Evolutionary conservation across 2,113 vertebrate species (phyloP).

Genomic region (Mormoops blainvillei): DNA sequence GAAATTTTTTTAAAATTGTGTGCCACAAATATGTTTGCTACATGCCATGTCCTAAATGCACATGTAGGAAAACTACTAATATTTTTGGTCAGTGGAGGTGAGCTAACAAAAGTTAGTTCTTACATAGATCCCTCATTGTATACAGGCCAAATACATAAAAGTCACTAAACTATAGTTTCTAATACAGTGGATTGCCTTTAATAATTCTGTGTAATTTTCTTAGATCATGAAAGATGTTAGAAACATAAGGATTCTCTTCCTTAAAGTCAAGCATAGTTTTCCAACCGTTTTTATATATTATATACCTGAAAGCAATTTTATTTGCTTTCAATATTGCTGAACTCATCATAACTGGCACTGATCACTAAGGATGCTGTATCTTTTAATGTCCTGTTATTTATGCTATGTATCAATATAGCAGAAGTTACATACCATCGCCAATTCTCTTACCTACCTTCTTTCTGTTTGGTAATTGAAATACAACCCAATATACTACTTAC

Average conservation of each 20-base stretch:
- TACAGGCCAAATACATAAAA: background rate
- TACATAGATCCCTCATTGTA: background rate
- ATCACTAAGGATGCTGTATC: background rate
- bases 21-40: background rate
- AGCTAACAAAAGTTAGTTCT: background rate
- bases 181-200: slow-evolving; percentile 55
- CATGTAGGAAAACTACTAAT: slow-evolving; percentile 26
- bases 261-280: slow-evolving; percentile 47
- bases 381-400: background rate
- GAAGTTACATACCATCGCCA: background rate
- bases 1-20: background rate
- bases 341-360: background rate
- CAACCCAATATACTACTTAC: background rate
- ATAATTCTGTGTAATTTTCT: slow-evolving; percentile 63
- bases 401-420: background rate
- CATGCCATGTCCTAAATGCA: background rate
- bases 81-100: background rate
- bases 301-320: background rate
- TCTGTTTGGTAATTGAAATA: background rate
- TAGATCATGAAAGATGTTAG: slow-evolving; percentile 54
- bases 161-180: slow-evolving; percentile 34
- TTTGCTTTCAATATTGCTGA: background rate
- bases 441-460: slow-evolving; percentile 8
- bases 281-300: background rate
- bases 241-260: slow-evolving; percentile 60